Evolutionary conservation across 2,113 vertebrate genomes (phyloP), one percentile per base, ranked within the genome.

Genomic region (Nanorana parkeri): DNA sequence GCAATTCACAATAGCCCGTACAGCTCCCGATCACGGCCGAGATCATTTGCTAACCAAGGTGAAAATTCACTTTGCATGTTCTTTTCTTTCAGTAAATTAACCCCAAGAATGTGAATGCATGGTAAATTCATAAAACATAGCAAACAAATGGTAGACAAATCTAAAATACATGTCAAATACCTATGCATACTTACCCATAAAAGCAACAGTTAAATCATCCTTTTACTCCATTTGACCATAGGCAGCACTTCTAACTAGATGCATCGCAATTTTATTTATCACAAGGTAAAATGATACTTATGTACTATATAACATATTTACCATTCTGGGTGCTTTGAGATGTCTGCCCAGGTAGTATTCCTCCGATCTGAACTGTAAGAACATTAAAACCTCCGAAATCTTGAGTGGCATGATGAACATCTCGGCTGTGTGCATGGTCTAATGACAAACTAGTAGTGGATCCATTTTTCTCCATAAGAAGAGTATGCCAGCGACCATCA

Each of bases 401-500:
- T 85, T 99, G 98, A 0, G 97, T 99, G 36, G 92, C 28, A 0
- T 95, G 97, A 54, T 89, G 87, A 24, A 98, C 93, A 41, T 96
- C 89, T 85, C 93, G 89, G 68, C 85, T 87, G 28, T 93, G 90
- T 19, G 87, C 55, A 68, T 86, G 86, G 86, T 99, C 97, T 0
- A 98, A 85, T 0, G 89, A 93, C 61, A 98, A 63, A 7, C 91
- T 0, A 0, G 97, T 99, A 83, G 88, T 85, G 0, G 95, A 95
- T 17, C 91, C 87, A 0, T 99, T 99, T 88, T 93, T 97, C 77
- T 93, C 87, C 19, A 99, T 87, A 5, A 91, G 86, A 0, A 99
- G 88, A 0, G 92, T 95, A 84, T 99, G 98, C 97, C 98, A 99
- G 76, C 94, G 95, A 3, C 97, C 96, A 24, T 99, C 98, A 0